phyloP scores from a whole-genome alignment of 1,140 invertebrate species.

The Stratiolaelaps scimitus region DNA sequence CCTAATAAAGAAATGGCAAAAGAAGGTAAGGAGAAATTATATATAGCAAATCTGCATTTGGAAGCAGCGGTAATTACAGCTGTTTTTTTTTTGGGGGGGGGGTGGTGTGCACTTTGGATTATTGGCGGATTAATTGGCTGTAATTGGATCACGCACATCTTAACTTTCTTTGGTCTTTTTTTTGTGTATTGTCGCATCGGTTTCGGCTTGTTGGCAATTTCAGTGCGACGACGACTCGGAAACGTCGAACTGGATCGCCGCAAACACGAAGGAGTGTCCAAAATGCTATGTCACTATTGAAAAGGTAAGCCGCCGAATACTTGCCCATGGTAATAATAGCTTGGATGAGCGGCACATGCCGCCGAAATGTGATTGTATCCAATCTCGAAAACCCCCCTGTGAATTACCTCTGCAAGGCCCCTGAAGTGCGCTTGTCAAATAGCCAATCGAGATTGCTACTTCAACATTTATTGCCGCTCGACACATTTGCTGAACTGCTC shows the following conservation, averaged over 20 bases:
- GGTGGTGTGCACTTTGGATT: too few species aligned
- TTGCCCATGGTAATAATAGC: too few species aligned
- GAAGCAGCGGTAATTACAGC: too few species aligned
- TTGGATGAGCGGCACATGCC: too few species aligned
- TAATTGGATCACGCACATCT: too few species aligned
- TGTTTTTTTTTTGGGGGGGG: too few species aligned
- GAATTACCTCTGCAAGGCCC: background rate
- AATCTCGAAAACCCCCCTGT: background rate
- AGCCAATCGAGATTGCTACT: background rate
- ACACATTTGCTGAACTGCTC: slow-evolving; percentile 37
- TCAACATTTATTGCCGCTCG: background rate
- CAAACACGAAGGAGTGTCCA: slow-evolving; percentile 98
- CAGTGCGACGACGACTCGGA: slow-evolving; percentile 94
- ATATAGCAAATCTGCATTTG: too few species aligned
- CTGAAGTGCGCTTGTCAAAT: background rate
- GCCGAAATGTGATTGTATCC: background rate
- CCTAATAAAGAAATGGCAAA: slow-evolving; percentile 88
- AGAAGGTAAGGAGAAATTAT: slow-evolving; percentile 50
- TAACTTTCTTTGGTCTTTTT: too few species aligned
- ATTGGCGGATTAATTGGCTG: too few species aligned
- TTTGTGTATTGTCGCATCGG: too few species aligned
- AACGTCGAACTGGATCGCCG: slow-evolving; percentile 98
- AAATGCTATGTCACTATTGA: slow-evolving; percentile 96
- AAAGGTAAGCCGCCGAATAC: slow-evolving; percentile 44
- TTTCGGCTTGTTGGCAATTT: too few species aligned